These are phyloP conservation scores for Phyto melanocephala DNA, from an alignment of 2,888 invertebrate species.

Conservation along the genomic window DNA sequence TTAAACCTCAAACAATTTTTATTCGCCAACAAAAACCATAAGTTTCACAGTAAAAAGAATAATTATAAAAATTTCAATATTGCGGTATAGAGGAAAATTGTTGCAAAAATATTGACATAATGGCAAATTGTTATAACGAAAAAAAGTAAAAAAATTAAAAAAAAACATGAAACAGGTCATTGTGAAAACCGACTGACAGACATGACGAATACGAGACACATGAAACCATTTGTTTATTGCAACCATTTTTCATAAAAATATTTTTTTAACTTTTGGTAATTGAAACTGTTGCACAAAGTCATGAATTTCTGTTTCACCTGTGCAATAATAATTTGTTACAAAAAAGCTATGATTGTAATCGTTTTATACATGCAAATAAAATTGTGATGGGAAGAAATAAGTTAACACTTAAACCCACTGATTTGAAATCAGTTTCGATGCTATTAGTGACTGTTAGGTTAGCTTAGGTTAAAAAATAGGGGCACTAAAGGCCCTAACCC, in stretches of 20 bases:
- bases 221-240: neutral
- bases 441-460: too few relatives aligned
- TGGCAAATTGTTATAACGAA: too few relatives aligned
- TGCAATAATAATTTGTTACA: neutral
- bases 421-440: too few relatives aligned
- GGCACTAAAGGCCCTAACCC: too few relatives aligned
- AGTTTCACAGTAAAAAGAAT: neutral
- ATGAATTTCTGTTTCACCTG: neutral
- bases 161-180: neutral
- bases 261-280: neutral
- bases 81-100: neutral
- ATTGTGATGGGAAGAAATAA: neutral
- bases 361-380: neutral
- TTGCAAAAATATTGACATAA: conserved; percentile 6
- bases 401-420: neutral
- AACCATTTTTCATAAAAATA: neutral
- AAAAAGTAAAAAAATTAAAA: neutral
- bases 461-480: too few relatives aligned
- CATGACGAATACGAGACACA: neutral
- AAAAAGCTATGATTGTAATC: neutral
- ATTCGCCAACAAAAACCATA: neutral
- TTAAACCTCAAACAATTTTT: neutral
- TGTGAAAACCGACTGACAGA: neutral
- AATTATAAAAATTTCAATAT: neutral
- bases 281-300: neutral